Evolutionary conservation across 2,113 vertebrate genomes (phyloP).

Genomic region (Riparia riparia): DNA sequence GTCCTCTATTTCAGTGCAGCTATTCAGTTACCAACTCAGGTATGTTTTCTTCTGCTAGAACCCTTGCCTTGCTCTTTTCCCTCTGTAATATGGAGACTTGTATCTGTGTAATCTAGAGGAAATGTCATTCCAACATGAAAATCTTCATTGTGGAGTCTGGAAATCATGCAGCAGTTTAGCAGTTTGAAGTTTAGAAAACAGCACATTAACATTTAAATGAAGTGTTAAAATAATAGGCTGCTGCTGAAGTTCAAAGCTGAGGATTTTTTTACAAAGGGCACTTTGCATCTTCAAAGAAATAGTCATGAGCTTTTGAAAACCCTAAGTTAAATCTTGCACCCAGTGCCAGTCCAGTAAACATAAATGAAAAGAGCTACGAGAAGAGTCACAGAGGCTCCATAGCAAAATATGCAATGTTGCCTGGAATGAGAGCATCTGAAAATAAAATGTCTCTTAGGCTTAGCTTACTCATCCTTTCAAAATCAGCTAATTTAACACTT

Average conservation of each 20-base stretch:
- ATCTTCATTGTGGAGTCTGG: not conserved
- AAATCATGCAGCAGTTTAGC: not conserved
- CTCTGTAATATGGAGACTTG: not conserved
- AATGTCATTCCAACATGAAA: not conserved
- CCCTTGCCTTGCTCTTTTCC: not conserved
- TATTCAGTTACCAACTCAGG: not conserved
- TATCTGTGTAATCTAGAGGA: not conserved
- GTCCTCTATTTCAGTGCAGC: not conserved
- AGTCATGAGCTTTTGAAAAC: not conserved
- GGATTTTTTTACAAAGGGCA: conserved; percentile 27
- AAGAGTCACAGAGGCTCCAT: not conserved
- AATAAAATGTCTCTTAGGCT: not conserved
- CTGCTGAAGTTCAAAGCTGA: conserved; percentile 16
- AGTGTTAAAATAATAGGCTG: conserved; percentile 10
- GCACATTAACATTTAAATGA: conserved; percentile 33
- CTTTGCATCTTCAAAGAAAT: not conserved
- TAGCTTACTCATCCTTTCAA: not conserved
- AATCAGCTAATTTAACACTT: not conserved
- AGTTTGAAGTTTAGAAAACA: conserved; percentile 20
- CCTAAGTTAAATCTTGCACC: not conserved
- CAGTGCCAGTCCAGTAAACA: not conserved
- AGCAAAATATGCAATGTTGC: not conserved
- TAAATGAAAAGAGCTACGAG: not conserved
- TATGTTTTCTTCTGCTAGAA: not conserved
- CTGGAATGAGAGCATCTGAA: not conserved